A percentile compares a stretch with the other conserved stretches of the same genome.
Evolutionary conservation across 2,888 invertebrate genomes (phyloP).

Genomic region (Pasiphila rectangulata): DNA sequence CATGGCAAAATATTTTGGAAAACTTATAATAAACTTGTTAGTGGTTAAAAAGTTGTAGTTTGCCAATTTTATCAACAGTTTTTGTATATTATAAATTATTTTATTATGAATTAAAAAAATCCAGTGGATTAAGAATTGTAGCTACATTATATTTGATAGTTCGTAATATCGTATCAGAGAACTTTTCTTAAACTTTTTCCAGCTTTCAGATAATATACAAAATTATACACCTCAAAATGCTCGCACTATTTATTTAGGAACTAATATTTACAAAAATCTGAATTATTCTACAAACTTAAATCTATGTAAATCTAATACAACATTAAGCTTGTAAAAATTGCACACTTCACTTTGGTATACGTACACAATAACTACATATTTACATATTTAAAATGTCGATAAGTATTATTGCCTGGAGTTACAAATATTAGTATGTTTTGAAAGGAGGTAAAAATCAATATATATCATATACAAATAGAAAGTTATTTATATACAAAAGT

Average conservation of each 20-base stretch:
- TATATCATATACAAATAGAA: background rate
- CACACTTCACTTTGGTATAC: conserved; percentile 81
- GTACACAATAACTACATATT: conserved; percentile 76
- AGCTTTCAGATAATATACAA: conserved; percentile 12
- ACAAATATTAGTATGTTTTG: conserved; percentile 37
- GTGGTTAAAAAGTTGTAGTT: too few species aligned
- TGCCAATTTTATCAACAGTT: too few species aligned
- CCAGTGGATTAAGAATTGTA: too few species aligned
- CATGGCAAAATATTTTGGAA: too few species aligned
- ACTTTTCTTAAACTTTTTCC: too few species aligned
- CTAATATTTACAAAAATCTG: conserved; percentile 49
- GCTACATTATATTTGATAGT: too few species aligned
- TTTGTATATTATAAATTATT: too few species aligned
- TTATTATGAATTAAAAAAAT: too few species aligned
- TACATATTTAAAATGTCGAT: conserved; percentile 69
- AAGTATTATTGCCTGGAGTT: conserved; percentile 72
- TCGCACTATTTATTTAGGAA: conserved; percentile 33
- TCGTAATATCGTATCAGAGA: too few species aligned
- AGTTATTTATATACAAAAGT: background rate
- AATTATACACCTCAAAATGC: conserved; percentile 32
- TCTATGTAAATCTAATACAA: conserved; percentile 58
- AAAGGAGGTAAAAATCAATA: background rate
- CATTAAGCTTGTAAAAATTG: conserved; percentile 78
- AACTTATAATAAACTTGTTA: too few species aligned
- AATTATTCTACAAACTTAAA: conserved; percentile 57